Base-by-base conservation (phyloP, 30 jellyfish, hydroid and myxozoan species). In the Nemopilema nomurai region DNA sequence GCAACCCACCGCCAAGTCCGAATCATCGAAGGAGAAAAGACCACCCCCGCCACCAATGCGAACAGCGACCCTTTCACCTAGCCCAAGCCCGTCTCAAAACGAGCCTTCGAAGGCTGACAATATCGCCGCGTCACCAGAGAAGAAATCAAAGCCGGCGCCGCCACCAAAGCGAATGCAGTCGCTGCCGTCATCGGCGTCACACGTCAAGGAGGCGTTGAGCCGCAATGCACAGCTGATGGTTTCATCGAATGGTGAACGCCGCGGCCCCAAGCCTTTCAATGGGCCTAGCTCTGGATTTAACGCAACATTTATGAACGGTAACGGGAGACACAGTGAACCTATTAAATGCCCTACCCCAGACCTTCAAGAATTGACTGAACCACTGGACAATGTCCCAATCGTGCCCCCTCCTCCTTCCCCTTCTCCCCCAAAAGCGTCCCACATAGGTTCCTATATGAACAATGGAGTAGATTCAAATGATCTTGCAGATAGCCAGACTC, bases 391-490 rank as follows among this genome's bases (percentile, higher is more conserved):
- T 25, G 33, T 83, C 29, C 81, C 74, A n/a, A 83, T 83, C 13
- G 92, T 83, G 20, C 92, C 92, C 41, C 92, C 92, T 17, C 92
- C 92, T n/a, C 86, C 86, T 1, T 81, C 90, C 28, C 71, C 91
- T 19, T 71, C 91, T 17, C 80, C 91, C 19, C 70, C 73, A 26
- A 71, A 69, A 18, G 27, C 62, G 22, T 66, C 68, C 17, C 22
- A 31, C 16, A 33, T 17, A 0, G 70, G 69, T 0, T 18, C 24
- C 16, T 26, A 16, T 53, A 41, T 41, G 57, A 28, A 30, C 21
- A 51, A 28, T 0, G 52, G 51, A 4, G 32, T 28, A 53, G 69
- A 65, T 0, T 23, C 30, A 13, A 76, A 74, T 17, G 32, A 24
- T 0, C 66, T 1, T 28, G 18, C 29, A 62, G 51, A 62, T 1